Conservation (phyloP, 2,888 invertebrate species). For the Chloroclystis v-ata region DNA sequence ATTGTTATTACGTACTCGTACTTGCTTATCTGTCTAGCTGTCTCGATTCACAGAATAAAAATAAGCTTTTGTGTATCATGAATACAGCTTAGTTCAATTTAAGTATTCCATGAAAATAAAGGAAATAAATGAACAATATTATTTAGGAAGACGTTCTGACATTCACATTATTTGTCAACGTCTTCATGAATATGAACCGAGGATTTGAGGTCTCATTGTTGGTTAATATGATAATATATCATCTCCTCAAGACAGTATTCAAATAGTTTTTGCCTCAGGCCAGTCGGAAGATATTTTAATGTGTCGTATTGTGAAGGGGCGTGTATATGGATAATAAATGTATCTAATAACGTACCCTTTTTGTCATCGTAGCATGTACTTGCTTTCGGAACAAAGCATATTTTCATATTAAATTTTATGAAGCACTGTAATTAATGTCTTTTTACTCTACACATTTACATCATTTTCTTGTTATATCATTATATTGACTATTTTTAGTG, state of each 20-base stretch:
- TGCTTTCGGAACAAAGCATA: conserved; percentile 1
- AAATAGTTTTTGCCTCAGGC: conserved; percentile 10
- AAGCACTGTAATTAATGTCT: too few species aligned
- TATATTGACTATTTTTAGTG: too few species aligned
- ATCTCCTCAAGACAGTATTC: conserved; percentile 4
- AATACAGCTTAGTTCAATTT: too few species aligned
- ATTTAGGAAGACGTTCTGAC: conserved; percentile 28
- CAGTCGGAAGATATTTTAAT: conserved; percentile 1
- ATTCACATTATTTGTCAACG: conserved; percentile 26
- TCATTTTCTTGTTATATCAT: too few species aligned
- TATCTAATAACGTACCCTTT: not conserved
- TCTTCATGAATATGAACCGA: conserved; percentile 22
- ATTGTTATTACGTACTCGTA: too few species aligned
- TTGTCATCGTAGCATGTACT: not conserved
- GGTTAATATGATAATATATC: conserved; percentile 7
- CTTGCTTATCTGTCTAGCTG: too few species aligned
- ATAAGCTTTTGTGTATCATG: too few species aligned
- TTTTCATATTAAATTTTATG: not conserved
- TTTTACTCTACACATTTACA: too few species aligned
- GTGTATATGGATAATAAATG: not conserved
- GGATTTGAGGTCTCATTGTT: conserved; percentile 14
- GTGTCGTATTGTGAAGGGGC: not conserved
- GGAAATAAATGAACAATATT: conserved; percentile 23
- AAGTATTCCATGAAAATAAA: too few species aligned
- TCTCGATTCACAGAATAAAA: too few species aligned